These are phyloP conservation scores for Nycticorax nycticorax DNA, from an alignment of 2,113 vertebrate genomes.

Conservation along the genomic window DNA sequence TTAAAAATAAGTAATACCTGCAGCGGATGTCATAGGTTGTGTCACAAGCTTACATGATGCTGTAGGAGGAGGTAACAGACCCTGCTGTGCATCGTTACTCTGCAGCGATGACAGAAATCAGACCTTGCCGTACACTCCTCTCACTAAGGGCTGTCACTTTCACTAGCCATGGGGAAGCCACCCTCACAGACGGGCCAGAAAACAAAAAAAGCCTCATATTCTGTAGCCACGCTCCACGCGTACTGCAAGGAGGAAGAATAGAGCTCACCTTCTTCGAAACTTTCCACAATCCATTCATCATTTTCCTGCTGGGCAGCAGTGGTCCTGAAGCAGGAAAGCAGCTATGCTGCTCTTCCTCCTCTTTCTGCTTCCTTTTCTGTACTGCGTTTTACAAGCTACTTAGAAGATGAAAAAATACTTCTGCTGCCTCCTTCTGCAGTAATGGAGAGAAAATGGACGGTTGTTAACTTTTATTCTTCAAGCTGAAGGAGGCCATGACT, in stretches of 20 bases:
- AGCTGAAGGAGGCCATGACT: neutral
- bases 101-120: neutral
- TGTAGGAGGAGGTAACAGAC: neutral
- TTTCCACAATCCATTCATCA: neutral
- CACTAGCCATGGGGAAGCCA: neutral
- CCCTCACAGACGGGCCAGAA: neutral
- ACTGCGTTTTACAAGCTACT: neutral
- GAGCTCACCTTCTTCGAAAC: neutral
- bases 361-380: neutral
- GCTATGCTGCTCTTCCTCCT: neutral
- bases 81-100: neutral
- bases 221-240: rapidly evolving
- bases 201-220: rapidly evolving
- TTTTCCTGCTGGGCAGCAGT: neutral
- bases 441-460: neutral
- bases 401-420: neutral
- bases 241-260: neutral
- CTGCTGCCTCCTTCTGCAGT: neutral
- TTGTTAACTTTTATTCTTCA: neutral
- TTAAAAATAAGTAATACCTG: neutral
- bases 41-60: neutral
- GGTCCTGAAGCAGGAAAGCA: neutral
- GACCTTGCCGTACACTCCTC: neutral
- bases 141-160: neutral
- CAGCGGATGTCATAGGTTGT: neutral